Evolutionary conservation across 1,140 invertebrate genomes (phyloP), one percentile per base, ranked within the genome.

Genomic region (Pseudomyrmex flavicornis): DNA sequence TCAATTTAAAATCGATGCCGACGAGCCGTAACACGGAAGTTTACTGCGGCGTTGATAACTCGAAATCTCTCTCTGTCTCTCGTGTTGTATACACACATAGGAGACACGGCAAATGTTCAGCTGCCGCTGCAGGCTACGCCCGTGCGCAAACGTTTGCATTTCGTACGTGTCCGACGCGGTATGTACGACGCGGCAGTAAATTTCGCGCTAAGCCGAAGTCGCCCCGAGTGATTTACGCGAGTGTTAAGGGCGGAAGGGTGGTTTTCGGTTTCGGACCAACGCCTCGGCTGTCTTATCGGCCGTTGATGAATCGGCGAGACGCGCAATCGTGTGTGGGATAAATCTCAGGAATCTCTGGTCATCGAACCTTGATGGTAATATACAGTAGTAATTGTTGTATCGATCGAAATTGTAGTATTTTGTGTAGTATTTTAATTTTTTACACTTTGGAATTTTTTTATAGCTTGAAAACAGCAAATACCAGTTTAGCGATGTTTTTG

Each of bases 191-290:
- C 12, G 85, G 89, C 86, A 88, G 91, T 91, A 91, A 91, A 91
- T 91, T 91, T 91, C 66, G 68, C 76, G 84, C 83, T 91, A 91
- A 91, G 89, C 90, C 84, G 84, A 88, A 90, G 86, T 85, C 83
- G 63, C 73, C 85, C 69, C 62, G 70, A 83, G 72, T 89, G 90
- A 91, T 90, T 89, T 91, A 91, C 85, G 88, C 86, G 88, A 87
- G 83, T 89, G 80, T 85, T 61, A 26, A 75, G 65, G n/a, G 8
- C 20, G 59, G 65, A 54, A 61, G 70, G 82, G 82, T 63, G 22
- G 54, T 70, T 68, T 84, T 84, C 66, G 54, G 73, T 88, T 63
- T 65, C 15, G 87, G 44, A 74, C 79, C 76, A 84, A 83, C 79
- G 58, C 9, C 15, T 56, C 35, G 54, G 20, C 35, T 65, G 86